phyloP scores from a whole-genome alignment of 1,140 invertebrate genomes.

The Atta cephalotes region DNA sequence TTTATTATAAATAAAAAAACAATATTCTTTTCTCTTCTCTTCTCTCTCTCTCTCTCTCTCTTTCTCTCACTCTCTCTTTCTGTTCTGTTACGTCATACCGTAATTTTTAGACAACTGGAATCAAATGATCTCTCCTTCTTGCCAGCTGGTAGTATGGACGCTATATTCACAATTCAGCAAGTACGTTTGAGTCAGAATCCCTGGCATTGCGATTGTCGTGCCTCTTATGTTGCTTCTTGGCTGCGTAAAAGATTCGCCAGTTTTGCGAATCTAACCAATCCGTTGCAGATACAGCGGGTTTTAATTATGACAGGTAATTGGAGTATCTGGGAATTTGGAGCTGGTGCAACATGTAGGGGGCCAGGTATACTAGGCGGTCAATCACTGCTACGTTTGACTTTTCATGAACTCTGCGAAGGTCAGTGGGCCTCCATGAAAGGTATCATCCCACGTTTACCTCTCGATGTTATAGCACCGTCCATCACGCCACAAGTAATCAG shows the following conservation, averaged over 20 bases:
- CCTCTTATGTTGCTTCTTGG: slow-evolving; percentile 91
- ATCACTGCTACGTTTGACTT: slow-evolving; percentile 90
- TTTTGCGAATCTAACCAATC: slow-evolving; percentile 38
- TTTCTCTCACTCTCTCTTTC: no score
- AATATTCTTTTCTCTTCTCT: not conserved
- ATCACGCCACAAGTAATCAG: not conserved
- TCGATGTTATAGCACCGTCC: slow-evolving; percentile 73
- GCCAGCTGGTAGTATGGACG: slow-evolving; percentile 90
- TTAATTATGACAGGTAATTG: slow-evolving; percentile 58
- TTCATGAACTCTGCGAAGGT: slow-evolving; percentile 92
- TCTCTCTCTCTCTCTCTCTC: no score
- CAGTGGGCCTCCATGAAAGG: slow-evolving; percentile 95
- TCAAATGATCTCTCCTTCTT: slow-evolving; percentile 92
- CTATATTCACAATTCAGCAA: slow-evolving; percentile 89
- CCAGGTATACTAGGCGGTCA: slow-evolving; percentile 91
- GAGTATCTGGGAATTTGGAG: slow-evolving; percentile 88
- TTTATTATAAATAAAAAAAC: not conserved
- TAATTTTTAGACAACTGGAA: slow-evolving; percentile 90
- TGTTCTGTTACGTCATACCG: no score
- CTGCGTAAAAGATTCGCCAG: slow-evolving; percentile 81
- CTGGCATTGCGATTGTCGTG: slow-evolving; percentile 94
- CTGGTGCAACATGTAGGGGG: slow-evolving; percentile 90
- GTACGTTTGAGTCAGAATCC: slow-evolving; percentile 93
- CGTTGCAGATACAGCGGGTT: slow-evolving; percentile 15
- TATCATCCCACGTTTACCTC: slow-evolving; percentile 89